Conservation (phyloP, 2,797 vertebrate genomes). For the Poeciliopsis presidionis region DNA sequence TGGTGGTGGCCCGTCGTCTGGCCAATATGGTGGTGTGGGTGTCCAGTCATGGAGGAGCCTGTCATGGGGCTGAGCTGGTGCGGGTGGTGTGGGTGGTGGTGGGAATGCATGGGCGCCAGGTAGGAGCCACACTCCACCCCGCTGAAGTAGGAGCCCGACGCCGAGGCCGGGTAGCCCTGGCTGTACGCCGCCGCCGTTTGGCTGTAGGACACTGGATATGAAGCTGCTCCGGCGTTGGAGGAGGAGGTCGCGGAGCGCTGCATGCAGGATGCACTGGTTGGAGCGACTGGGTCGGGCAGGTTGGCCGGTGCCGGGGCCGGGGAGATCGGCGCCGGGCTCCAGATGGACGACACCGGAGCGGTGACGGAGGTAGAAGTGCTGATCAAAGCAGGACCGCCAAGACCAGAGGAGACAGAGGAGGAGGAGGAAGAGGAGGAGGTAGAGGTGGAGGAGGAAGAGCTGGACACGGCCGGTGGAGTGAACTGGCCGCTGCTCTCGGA, state of each 20-base stretch:
- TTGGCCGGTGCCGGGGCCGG: slow-evolving; percentile 82
- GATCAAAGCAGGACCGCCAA: slow-evolving; percentile 67
- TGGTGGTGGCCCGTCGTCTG: slow-evolving; percentile 87
- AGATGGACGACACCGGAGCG: slow-evolving; percentile 90
- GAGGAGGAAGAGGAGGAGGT: slow-evolving; percentile 84
- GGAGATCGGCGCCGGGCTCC: slow-evolving; percentile 95
- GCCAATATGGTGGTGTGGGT: slow-evolving; percentile 89
- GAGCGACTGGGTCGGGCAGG: slow-evolving; percentile 82
- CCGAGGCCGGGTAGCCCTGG: slow-evolving; percentile 85
- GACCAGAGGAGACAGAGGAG: slow-evolving; percentile 57
- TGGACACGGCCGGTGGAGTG: slow-evolving; percentile 89
- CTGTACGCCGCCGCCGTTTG: slow-evolving; percentile 88
- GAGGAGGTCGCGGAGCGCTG: slow-evolving; percentile 84
- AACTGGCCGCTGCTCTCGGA: slow-evolving; percentile 96
- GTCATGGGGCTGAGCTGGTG: slow-evolving; percentile 92
- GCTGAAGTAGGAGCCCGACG: slow-evolving; percentile 89
- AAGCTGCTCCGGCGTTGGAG: slow-evolving; percentile 62
- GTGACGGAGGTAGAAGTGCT: slow-evolving; percentile 75
- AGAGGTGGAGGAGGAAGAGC: slow-evolving; percentile 85
- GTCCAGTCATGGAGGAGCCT: slow-evolving; percentile 84
- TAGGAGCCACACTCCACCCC: slow-evolving; percentile 95
- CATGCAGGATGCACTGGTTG: slow-evolving; percentile 90
- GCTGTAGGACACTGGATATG: slow-evolving; percentile 91
- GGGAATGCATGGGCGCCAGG: slow-evolving; percentile 92
- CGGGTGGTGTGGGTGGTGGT: slow-evolving; percentile 90